Evolutionary conservation across 2,113 vertebrate species (phyloP).

Genomic region (Panurus biarmicus): DNA sequence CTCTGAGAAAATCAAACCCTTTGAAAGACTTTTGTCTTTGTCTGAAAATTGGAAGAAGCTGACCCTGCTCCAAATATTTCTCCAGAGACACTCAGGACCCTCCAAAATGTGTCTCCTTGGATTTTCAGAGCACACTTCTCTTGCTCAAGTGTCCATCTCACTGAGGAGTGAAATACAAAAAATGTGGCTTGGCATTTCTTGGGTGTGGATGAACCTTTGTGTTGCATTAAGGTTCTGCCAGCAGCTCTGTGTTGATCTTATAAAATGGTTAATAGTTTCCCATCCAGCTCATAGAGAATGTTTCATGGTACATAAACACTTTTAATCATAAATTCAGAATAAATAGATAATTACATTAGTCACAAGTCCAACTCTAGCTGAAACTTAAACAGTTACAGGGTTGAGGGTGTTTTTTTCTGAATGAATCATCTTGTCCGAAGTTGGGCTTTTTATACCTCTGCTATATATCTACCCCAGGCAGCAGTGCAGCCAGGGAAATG

Average conservation of each 20-base stretch:
- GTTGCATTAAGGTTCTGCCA: conserved; percentile 55
- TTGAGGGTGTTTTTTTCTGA: background rate
- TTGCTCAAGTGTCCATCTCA: background rate
- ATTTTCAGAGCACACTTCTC: background rate
- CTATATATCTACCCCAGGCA: background rate
- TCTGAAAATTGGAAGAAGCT: background rate
- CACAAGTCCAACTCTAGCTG: conserved; percentile 1
- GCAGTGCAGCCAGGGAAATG: background rate
- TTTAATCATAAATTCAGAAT: conserved; percentile 64
- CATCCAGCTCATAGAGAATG: conserved; percentile 40
- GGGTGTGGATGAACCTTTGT: conserved; percentile 53
- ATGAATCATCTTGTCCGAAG: conserved; percentile 42
- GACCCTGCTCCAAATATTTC: background rate
- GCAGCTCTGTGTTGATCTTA: conserved; percentile 44
- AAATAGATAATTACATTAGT: conserved; percentile 56
- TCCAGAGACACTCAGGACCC: background rate
- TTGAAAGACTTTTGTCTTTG: background rate
- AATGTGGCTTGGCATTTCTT: background rate
- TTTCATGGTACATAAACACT: conserved; percentile 72
- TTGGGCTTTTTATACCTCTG: background rate
- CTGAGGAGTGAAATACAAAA: background rate
- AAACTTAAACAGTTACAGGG: background rate
- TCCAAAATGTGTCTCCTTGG: background rate
- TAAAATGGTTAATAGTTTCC: conserved; percentile 73
- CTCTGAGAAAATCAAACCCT: background rate